Percentiles rank a stretch among this genome's conserved stretches.
Evolutionary conservation across 2,113 vertebrate species (phyloP).

Genomic region (Chloropsis hardwickii): DNA sequence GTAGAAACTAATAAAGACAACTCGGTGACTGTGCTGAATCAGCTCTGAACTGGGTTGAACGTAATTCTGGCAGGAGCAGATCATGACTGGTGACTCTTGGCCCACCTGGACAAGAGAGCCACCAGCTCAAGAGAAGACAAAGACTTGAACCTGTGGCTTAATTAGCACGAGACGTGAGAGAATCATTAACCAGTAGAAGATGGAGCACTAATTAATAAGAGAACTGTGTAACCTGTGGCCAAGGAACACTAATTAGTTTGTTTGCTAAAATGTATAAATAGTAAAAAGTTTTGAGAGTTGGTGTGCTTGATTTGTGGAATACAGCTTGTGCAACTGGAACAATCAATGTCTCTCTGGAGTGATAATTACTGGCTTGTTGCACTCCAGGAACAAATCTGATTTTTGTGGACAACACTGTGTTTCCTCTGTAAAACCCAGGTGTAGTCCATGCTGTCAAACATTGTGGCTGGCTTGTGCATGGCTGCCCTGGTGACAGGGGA

Average conservation of each 20-base stretch:
- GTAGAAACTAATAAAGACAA: not conserved
- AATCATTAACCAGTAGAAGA: not conserved
- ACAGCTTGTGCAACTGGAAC: not conserved
- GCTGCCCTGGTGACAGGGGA: not conserved
- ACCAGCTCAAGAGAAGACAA: not conserved
- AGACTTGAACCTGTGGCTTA: not conserved
- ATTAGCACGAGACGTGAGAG: not conserved
- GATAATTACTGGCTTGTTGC: not conserved
- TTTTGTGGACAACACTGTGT: not conserved
- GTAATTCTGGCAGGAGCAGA: not conserved
- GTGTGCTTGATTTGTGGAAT: not conserved
- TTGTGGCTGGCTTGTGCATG: not conserved
- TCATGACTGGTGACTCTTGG: not conserved
- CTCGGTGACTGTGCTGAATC: not conserved
- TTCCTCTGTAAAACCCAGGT: not conserved
- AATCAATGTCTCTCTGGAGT: not conserved
- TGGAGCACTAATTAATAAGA: not conserved
- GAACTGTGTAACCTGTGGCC: too few species aligned
- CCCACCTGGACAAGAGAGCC: accelerated
- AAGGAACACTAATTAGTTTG: not conserved
- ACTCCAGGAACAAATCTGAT: not conserved
- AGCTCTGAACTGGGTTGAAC: not conserved
- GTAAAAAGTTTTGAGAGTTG: not conserved
- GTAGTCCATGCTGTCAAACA: not conserved
- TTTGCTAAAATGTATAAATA: not conserved